Conservation (phyloP, 2,113 vertebrate genomes). For the Planiliza haematocheilus region DNA sequence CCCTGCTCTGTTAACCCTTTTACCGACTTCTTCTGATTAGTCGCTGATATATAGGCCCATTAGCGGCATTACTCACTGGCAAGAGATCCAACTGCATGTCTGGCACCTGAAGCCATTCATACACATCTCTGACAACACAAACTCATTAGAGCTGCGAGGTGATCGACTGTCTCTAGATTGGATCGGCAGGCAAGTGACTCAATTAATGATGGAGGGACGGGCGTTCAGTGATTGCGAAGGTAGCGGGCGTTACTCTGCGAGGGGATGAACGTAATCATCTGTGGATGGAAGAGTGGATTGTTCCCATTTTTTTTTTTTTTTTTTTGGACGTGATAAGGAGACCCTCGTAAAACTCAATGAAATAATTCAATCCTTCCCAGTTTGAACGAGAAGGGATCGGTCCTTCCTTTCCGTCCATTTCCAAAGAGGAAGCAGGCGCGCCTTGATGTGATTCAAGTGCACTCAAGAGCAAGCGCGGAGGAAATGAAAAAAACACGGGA, state of each 20-base stretch:
- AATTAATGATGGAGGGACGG: conserved; percentile 64
- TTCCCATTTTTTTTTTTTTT: no score
- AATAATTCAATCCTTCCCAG: conserved; percentile 50
- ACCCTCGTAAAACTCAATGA: conserved; percentile 39
- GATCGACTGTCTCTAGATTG: conserved; percentile 60
- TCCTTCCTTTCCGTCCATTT: conserved; percentile 31
- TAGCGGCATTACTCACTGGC: conserved; percentile 54
- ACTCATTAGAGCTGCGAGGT: conserved; percentile 64
- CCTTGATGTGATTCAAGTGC: conserved; percentile 35
- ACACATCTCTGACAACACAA: conserved; percentile 63
- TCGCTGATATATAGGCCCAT: conserved; percentile 72
- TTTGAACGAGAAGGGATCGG: conserved; percentile 19
- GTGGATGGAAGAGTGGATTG: conserved; percentile 26
- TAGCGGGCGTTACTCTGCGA: background rate
- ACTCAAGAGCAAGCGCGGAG: conserved; percentile 44
- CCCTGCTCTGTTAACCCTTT: conserved; percentile 72
- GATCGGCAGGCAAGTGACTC: conserved; percentile 58
- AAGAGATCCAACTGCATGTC: conserved; percentile 23
- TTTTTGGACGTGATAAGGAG: conserved; percentile 21
- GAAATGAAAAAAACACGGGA: conserved; percentile 36
- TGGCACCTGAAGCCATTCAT: conserved; percentile 60
- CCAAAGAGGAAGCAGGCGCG: conserved; percentile 6
- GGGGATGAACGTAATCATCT: conserved; percentile 52
- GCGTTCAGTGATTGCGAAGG: conserved; percentile 59
- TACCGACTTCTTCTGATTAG: conserved; percentile 59